Evolutionary conservation across 1,140 invertebrate species (phyloP).

Genomic region (Rhynchophorus ferrugineus): DNA sequence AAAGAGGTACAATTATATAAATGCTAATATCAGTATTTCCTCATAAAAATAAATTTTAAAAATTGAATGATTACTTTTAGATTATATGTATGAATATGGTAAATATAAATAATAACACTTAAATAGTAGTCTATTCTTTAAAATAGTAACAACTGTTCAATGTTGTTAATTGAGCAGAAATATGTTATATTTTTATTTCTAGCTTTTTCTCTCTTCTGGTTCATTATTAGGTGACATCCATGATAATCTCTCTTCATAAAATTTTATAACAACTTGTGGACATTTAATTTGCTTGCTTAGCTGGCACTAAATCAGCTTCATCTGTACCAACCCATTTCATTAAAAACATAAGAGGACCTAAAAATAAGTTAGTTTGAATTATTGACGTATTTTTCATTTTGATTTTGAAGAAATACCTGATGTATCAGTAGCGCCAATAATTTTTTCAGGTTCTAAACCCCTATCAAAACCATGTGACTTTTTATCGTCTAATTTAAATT

Average conservation of each 20-base stretch:
- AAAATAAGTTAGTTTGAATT: no score
- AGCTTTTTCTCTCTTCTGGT: slow-evolving; percentile 38
- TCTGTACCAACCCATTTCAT: slow-evolving; percentile 94
- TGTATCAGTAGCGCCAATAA: slow-evolving; percentile 84
- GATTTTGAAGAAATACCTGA: slow-evolving; percentile 36
- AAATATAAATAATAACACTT: no score
- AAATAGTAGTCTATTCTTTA: no score
- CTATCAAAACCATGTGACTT: slow-evolving; percentile 73
- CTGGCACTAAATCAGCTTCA: slow-evolving; percentile 88
- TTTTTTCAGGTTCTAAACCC: slow-evolving; percentile 83
- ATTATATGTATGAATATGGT: no score
- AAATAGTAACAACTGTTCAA: no score
- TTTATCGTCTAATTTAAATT: slow-evolving; percentile 45
- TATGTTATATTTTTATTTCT: no score
- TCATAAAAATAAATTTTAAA: no score
- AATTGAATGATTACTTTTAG: no score
- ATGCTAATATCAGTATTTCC: no score
- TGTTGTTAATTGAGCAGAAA: no score
- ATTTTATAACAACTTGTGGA: slow-evolving; percentile 89
- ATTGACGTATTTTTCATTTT: no score
- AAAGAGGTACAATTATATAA: no score
- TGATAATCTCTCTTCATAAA: slow-evolving; percentile 89
- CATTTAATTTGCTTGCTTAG: slow-evolving; percentile 87
- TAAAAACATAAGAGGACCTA: slow-evolving; percentile 86
- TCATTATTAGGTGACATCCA: slow-evolving; percentile 49